Conservation (phyloP, 2,797 vertebrate species). For the Paramormyrops hopkinsi region DNA sequence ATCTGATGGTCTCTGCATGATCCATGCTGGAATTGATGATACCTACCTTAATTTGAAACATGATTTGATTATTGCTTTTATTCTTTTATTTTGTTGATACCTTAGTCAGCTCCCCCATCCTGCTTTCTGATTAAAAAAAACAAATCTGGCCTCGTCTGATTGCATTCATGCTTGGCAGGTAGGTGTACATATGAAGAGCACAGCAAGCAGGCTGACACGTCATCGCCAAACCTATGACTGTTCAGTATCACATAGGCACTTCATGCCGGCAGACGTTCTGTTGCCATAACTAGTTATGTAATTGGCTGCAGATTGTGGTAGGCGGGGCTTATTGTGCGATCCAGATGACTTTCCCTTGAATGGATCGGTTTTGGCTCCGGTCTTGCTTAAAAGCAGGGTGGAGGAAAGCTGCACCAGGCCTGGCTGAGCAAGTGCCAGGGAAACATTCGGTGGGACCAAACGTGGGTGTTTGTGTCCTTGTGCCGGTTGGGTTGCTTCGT, state of each 20-base stretch:
- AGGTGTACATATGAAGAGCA: neutral
- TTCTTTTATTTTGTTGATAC: neutral
- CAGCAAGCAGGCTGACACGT: neutral
- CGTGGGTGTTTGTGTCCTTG: neutral
- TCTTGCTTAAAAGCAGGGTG: neutral
- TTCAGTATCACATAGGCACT: neutral
- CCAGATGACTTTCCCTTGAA: neutral
- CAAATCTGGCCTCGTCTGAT: neutral
- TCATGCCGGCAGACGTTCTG: neutral
- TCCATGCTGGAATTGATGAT: neutral
- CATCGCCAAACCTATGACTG: neutral
- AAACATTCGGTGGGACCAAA: neutral
- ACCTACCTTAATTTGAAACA: neutral
- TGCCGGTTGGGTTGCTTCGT: neutral
- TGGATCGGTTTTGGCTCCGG: neutral
- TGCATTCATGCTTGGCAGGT: neutral
- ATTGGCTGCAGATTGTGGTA: neutral
- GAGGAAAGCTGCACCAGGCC: neutral
- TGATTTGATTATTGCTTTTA: neutral
- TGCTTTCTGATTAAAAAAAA: neutral
- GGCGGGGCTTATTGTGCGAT: neutral
- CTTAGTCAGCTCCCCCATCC: neutral
- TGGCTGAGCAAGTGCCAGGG: neutral
- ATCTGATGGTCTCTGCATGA: neutral
- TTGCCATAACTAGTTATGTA: neutral